phyloP scores from a whole-genome alignment of 2,888 invertebrate genomes.

The Eristalis tenax region DNA sequence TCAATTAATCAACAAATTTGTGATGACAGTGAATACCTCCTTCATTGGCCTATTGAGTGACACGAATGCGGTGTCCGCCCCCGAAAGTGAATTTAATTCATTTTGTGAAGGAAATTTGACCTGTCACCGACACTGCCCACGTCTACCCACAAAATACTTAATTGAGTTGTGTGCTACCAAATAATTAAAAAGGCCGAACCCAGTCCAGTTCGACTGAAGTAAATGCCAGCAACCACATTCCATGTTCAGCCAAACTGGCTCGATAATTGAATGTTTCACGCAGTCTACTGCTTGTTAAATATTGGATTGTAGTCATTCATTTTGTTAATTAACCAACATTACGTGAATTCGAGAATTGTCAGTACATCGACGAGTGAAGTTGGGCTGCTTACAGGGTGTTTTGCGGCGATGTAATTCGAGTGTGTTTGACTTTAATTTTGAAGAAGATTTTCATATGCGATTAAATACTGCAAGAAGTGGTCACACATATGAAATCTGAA shows the following conservation, averaged over 20 bases:
- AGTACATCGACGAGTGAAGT: neutral
- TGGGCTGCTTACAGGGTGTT: neutral
- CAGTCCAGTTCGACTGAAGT: slow-evolving; percentile 2
- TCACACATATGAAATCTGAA: too few relatives aligned
- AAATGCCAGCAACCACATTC: slow-evolving; percentile 18
- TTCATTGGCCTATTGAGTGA: neutral
- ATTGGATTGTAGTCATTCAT: slow-evolving; percentile 40
- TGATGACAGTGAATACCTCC: neutral
- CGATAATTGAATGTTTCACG: slow-evolving; percentile 32
- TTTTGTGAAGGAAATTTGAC: slow-evolving; percentile 13
- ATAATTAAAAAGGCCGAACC: slow-evolving; percentile 45
- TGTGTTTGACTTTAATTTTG: neutral
- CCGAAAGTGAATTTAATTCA: slow-evolving; percentile 4
- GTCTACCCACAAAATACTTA: slow-evolving; percentile 37
- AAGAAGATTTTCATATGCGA: too few relatives aligned
- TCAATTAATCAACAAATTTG: too few relatives aligned
- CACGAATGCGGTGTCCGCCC: neutral
- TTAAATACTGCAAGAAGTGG: too few relatives aligned
- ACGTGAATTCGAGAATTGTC: neutral
- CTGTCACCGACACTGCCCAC: slow-evolving; percentile 31
- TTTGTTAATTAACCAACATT: slow-evolving; percentile 47
- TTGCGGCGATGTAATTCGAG: neutral
- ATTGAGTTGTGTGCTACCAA: slow-evolving; percentile 40
- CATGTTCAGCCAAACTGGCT: neutral
- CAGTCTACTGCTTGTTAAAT: slow-evolving; percentile 30